phyloP scores from a whole-genome alignment of 1,140 invertebrate species.

The Drosophila oshimai region DNA sequence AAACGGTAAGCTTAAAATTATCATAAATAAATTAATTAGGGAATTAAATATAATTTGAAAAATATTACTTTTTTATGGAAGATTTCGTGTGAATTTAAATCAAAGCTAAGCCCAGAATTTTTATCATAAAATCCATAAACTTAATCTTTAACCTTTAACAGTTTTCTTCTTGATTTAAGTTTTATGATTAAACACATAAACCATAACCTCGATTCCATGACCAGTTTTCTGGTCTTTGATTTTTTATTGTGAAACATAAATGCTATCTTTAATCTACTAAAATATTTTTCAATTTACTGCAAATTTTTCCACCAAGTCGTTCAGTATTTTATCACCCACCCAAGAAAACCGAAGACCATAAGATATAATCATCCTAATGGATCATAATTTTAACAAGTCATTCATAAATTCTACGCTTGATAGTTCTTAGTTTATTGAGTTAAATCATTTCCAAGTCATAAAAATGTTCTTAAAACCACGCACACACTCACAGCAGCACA shows the following conservation, averaged over 20 bases:
- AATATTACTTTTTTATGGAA: not conserved
- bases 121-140: not conserved
- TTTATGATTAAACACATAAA: slow-evolving; percentile 5
- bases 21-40: not conserved
- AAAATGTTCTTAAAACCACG: slow-evolving; percentile 37
- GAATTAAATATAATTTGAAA: not conserved
- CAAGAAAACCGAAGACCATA: not conserved
- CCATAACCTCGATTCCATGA: not conserved
- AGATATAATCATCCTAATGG: slow-evolving; percentile 3
- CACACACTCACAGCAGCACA: slow-evolving; percentile 4
- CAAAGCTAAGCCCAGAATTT: not conserved
- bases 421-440: slow-evolving; percentile 48
- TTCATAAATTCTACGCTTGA: slow-evolving; percentile 41
- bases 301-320: not conserved
- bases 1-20: not conserved
- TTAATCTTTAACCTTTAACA: not conserved
- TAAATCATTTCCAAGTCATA: slow-evolving; percentile 49
- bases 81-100: not conserved
- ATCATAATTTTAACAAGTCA: slow-evolving; percentile 46
- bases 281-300: slow-evolving; percentile 25
- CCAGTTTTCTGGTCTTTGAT: not conserved
- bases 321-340: slow-evolving; percentile 3
- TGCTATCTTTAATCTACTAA: slow-evolving; percentile 11
- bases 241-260: slow-evolving; percentile 12
- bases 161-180: not conserved